Evolutionary conservation across 2,888 invertebrate species (phyloP).

Genomic region (Calliopum simillimum): DNA sequence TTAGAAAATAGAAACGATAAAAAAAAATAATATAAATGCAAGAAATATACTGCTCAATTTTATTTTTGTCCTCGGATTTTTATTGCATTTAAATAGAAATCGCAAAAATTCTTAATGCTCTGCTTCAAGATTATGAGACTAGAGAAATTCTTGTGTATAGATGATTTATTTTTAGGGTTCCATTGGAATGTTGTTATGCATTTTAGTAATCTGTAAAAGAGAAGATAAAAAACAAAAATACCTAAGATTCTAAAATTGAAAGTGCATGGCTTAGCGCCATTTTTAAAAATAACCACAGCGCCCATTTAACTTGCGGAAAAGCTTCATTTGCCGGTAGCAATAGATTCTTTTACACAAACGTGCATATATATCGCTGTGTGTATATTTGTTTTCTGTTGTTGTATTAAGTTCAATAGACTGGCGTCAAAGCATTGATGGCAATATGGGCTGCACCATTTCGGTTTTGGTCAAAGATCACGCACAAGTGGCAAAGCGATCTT

Average conservation of each 20-base stretch:
- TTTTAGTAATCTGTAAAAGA: conserved; percentile 20
- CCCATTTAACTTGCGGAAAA: not conserved
- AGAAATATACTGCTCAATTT: no score
- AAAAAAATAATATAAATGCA: not conserved
- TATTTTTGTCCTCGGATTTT: no score
- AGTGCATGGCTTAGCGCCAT: conserved; percentile 28
- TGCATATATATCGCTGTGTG: not conserved
- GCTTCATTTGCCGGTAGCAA: not conserved
- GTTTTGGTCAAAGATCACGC: no score
- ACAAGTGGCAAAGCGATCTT: no score
- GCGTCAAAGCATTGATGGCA: no score
- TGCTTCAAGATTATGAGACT: conserved; percentile 1
- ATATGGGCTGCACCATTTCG: no score
- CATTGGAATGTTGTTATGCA: conserved; percentile 21
- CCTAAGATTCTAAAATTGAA: not conserved
- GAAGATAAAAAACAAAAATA: not conserved
- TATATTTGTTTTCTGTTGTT: not conserved
- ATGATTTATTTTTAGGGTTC: conserved; percentile 26
- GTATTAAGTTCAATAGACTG: not conserved
- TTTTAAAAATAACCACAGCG: conserved; percentile 22
- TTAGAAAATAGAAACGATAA: not conserved
- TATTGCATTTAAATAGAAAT: no score
- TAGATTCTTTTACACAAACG: not conserved
- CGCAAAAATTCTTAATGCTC: no score
- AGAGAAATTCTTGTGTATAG: not conserved